Base-by-base conservation (phyloP, 2,113 vertebrate species). In the Leuciscus idus region DNA sequence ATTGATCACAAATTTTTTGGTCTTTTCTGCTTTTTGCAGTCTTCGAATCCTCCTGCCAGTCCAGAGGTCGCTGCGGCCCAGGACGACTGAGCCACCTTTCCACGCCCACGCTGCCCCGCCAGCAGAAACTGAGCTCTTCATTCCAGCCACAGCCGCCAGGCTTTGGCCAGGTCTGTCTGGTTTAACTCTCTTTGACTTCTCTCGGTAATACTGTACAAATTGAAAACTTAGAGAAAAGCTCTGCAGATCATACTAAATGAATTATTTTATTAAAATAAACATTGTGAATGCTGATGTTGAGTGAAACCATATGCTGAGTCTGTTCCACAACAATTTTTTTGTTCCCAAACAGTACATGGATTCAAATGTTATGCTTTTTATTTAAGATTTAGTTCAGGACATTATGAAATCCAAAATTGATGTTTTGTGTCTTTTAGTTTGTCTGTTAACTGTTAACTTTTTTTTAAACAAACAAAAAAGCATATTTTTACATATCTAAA, bases 111-210 rank as follows among this genome's bases (percentile, higher is more conserved):
- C 93, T 96, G 89, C 93, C 91, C 91, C 94, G 93, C 89, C 96
- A 96, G 88, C 97, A 97, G 86, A 97, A 97, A 91, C 87, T 95
- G 89, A 81, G 94, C 87, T 93, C 95, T 83, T 95, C 96, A 93
- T 97, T 96, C 94, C 94, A 93, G 83, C 97, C 94, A 92, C 97
- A 95, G 84, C 96, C 96, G 19, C 89, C 94, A 88, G 96, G 94
- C 92, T 97, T 97, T 92, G 96, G 97, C 91, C 98, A 99, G 96
- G 98, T 99, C 72, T 26, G 90, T 89, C 23, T 26, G 17, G 13
- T 17, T 39, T 39, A 55, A 6, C 30, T 33, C 77, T 66, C 43
- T 62, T 39, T 64, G 7, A 0, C 43, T 26, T 36, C 30, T 75
- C 13, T 30, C 73, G 10, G 15, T 55, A 61, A 52, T 50, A 6